phyloP scores from a whole-genome alignment of 2,113 vertebrate species.

The Lampris incognitus region DNA sequence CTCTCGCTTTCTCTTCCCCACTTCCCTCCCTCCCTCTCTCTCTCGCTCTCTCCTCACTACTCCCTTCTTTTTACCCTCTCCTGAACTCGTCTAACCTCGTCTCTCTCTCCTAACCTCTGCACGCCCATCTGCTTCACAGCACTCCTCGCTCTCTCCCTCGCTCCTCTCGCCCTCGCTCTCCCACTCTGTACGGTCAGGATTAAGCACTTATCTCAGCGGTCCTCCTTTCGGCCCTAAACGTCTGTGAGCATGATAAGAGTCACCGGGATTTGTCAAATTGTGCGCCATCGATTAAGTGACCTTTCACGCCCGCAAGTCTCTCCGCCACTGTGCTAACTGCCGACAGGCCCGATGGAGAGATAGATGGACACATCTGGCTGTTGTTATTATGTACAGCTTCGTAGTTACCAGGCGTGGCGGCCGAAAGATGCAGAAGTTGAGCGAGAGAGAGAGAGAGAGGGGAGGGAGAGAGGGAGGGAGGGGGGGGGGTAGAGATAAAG shows the following conservation, averaged over 20 bases:
- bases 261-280: constrained; percentile 87
- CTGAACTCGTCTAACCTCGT: too few relatives aligned
- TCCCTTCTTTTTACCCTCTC: constrained; percentile 26
- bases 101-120: constrained; percentile 34
- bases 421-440: constrained; percentile 46
- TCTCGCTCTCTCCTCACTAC: constrained; percentile 30
- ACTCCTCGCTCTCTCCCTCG: constrained; percentile 37
- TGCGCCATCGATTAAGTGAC: constrained; percentile 86
- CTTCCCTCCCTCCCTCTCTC: constrained; percentile 40
- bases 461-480: background rate
- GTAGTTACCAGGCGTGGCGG: constrained; percentile 80
- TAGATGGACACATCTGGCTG: constrained; percentile 80
- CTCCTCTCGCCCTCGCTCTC: constrained; percentile 31
- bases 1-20: constrained; percentile 53
- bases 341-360: constrained; percentile 83
- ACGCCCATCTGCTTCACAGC: constrained; percentile 56
- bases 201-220: constrained; percentile 83
- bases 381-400: constrained; percentile 86
- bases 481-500: constrained; percentile 49
- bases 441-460: background rate
- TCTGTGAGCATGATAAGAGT: constrained; percentile 83
- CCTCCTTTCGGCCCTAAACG: constrained; percentile 77
- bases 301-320: constrained; percentile 83
- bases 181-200: constrained; percentile 66
- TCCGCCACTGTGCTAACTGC: constrained; percentile 82